Evolutionary conservation across 2,797 vertebrate species (phyloP).

Genomic region (Falco berigora): DNA sequence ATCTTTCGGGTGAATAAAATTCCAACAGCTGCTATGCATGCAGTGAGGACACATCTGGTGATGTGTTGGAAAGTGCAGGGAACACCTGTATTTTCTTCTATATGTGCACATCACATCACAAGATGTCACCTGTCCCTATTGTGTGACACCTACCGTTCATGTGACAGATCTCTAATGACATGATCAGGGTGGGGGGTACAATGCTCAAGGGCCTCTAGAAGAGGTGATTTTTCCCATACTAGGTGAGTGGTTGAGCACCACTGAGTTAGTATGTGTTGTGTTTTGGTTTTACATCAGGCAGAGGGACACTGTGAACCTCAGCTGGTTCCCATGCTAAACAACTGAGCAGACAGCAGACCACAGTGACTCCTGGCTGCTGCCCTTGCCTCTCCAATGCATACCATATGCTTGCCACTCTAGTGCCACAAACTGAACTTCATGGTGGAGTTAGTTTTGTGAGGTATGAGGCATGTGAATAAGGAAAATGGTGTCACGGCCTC

Average conservation of each 20-base stretch:
- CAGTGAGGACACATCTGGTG: background rate
- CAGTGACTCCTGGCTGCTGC: background rate
- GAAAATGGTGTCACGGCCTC: background rate
- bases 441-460: background rate
- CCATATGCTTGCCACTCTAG: background rate
- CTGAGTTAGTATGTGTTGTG: background rate
- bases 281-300: background rate
- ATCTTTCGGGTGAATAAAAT: background rate
- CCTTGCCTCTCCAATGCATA: background rate
- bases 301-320: background rate
- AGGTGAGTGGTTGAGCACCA: background rate
- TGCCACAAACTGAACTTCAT: background rate
- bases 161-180: background rate
- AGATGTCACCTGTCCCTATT: background rate
- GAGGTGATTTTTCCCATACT: background rate
- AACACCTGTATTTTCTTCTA: background rate
- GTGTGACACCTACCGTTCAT: background rate
- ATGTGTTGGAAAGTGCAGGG: background rate
- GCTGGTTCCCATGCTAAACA: background rate
- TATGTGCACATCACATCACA: rapidly evolving
- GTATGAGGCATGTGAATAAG: background rate
- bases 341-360: background rate
- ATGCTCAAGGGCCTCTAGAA: background rate
- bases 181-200: background rate
- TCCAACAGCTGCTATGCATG: background rate